phyloP scores from a whole-genome alignment of 64 coral and sea anemone genomes.

The Dendronephthya gigantea region DNA sequence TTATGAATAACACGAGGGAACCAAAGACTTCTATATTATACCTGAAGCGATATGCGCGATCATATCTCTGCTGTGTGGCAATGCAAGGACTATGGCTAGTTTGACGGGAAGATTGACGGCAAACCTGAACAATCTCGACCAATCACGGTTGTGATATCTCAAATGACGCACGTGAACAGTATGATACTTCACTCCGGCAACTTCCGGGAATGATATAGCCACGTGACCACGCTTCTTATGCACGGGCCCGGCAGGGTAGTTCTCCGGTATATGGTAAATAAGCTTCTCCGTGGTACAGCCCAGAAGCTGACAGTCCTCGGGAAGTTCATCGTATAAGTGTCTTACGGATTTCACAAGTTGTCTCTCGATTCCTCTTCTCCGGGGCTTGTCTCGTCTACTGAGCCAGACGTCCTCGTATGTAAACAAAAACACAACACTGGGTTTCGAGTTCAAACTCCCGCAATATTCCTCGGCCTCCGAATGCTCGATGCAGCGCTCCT shows the following conservation, averaged over 20 bases:
- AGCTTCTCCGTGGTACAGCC: conserved; percentile 64
- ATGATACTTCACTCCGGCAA: conserved; percentile 47
- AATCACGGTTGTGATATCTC: conserved; percentile 29
- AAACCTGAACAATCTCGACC: conserved; percentile 45
- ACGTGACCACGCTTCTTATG: conserved; percentile 47
- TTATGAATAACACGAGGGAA: no score
- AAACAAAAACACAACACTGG: neutral
- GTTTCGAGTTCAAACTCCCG: neutral
- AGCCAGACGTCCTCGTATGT: conserved; percentile 9
- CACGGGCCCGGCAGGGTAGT: neutral
- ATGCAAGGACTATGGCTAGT: conserved; percentile 44
- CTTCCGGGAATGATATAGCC: conserved; percentile 31
- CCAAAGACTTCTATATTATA: conserved; percentile 18
- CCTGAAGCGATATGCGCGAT: conserved; percentile 59
- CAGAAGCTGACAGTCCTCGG: neutral
- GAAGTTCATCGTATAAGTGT: neutral
- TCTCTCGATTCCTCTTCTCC: neutral
- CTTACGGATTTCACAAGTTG: neutral
- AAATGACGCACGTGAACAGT: conserved; percentile 46
- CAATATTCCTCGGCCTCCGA: neutral
- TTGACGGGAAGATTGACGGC: conserved; percentile 33
- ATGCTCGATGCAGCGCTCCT: neutral
- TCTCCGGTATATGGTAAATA: conserved; percentile 23
- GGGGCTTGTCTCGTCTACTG: neutral
- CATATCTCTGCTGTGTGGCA: conserved; percentile 56